phyloP scores from a whole-genome alignment of 2,113 vertebrate species.

The Gallinago paraguaiae region DNA sequence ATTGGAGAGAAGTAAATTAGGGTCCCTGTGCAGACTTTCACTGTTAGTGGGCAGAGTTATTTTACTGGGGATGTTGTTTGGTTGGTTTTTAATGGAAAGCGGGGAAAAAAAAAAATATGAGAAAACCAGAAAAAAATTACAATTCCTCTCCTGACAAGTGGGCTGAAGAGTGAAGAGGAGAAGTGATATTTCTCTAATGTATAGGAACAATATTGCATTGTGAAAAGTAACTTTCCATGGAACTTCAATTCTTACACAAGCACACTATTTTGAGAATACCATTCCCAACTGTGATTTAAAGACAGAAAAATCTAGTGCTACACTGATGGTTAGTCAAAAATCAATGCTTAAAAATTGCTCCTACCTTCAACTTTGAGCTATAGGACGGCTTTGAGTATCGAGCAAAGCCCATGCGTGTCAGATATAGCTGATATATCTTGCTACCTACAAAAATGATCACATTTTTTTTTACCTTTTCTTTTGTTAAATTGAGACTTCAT shows the following conservation, averaged over 20 bases:
- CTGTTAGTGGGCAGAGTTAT: background rate
- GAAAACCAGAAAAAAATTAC: background rate
- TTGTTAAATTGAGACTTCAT: background rate
- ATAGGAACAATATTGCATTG: constrained; percentile 12
- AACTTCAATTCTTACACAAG: constrained; percentile 35
- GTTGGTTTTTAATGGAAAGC: background rate
- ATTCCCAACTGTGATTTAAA: constrained; percentile 60
- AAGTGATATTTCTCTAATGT: constrained; percentile 25
- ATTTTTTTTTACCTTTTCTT: background rate
- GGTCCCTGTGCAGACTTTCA: background rate
- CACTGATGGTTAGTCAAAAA: constrained; percentile 50
- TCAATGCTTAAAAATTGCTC: constrained; percentile 59
- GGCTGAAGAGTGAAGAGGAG: background rate
- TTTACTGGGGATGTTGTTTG: background rate
- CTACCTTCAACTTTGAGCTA: constrained; percentile 24
- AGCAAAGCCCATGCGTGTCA: background rate
- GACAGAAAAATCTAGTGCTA: constrained; percentile 54
- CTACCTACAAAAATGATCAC: background rate
- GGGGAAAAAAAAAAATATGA: background rate
- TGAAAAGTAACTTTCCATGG: constrained; percentile 36
- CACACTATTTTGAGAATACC: constrained; percentile 20
- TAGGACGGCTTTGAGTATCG: background rate
- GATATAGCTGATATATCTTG: constrained; percentile 53
- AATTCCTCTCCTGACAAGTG: constrained; percentile 12
- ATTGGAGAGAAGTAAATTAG: background rate